Conservation (phyloP, 2,113 vertebrate species). For the Caranx melampygus region DNA sequence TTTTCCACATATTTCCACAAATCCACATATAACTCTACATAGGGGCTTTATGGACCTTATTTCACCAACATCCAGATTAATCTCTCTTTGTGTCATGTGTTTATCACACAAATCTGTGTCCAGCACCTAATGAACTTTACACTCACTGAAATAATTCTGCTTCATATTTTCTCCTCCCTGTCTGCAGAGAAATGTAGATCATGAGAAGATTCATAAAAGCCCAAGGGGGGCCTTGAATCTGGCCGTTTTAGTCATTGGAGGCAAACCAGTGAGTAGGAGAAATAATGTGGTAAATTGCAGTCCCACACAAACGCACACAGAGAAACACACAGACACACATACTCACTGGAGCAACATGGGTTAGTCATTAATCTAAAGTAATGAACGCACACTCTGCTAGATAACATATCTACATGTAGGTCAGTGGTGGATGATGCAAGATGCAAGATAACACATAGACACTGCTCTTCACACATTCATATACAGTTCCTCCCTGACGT, state of each 20-base stretch:
- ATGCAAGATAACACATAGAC: background rate
- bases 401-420: constrained; percentile 37
- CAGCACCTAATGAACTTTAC: background rate
- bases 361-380: constrained; percentile 37
- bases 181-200: background rate
- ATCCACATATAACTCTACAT: background rate
- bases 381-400: constrained; percentile 23
- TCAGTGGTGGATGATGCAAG: constrained; percentile 34
- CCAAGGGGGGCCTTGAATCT: background rate
- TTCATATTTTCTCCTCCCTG: background rate
- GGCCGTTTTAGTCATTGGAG: background rate
- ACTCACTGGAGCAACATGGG: background rate
- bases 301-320: background rate
- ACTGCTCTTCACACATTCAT: background rate
- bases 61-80: background rate
- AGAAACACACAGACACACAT: background rate
- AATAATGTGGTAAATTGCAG: constrained; percentile 11
- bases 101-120: background rate
- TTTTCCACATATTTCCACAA: background rate
- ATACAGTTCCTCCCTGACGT: background rate
- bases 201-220: background rate
- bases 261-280: background rate
- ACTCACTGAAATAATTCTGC: background rate
- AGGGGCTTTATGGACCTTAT: background rate
- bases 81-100: background rate